These are phyloP conservation scores for Epicampocera succincta DNA, from an alignment of 2,888 invertebrate species.

Conservation along the genomic window DNA sequence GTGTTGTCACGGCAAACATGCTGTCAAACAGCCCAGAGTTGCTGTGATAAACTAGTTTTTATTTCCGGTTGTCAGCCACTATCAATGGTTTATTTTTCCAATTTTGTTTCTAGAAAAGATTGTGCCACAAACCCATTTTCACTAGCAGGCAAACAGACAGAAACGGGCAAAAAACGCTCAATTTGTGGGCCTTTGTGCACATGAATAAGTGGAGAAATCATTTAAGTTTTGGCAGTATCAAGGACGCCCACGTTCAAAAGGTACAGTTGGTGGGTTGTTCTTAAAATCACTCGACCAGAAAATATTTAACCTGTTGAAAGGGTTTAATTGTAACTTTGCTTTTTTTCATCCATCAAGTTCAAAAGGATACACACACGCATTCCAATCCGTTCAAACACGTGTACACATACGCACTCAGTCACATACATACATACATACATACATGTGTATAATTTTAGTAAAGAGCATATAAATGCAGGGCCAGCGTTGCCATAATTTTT, in stretches of 20 bases:
- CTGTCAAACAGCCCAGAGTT: constrained; percentile 51
- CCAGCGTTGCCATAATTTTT: too few relatives aligned
- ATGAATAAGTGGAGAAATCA: constrained; percentile 8
- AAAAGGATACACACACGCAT: neutral
- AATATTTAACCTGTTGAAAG: constrained; percentile 47
- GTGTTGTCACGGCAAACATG: constrained; percentile 44
- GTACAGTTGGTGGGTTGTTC: constrained; percentile 16
- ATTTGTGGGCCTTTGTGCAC: neutral
- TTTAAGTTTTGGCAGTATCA: neutral
- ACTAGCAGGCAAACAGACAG: neutral
- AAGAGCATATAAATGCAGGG: too few relatives aligned
- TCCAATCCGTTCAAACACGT: neutral
- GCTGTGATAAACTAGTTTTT: constrained; percentile 59
- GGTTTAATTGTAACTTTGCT: constrained; percentile 8
- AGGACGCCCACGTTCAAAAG: constrained; percentile 26
- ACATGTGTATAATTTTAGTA: too few relatives aligned
- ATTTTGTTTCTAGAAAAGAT: constrained; percentile 30
- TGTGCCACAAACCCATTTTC: constrained; percentile 26
- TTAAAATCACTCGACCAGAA: constrained; percentile 37
- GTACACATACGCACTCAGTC: neutral
- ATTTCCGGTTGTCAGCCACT: constrained; percentile 49
- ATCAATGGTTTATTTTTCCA: constrained; percentile 31
- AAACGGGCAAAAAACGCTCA: constrained; percentile 1
- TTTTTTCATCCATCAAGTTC: constrained; percentile 3
- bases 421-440: too few relatives aligned